A percentile compares a stretch with the other conserved stretches of the same genome.
These are phyloP conservation scores for Catonia carolina DNA, from an alignment of 2,888 invertebrate species.

Conservation along the genomic window DNA sequence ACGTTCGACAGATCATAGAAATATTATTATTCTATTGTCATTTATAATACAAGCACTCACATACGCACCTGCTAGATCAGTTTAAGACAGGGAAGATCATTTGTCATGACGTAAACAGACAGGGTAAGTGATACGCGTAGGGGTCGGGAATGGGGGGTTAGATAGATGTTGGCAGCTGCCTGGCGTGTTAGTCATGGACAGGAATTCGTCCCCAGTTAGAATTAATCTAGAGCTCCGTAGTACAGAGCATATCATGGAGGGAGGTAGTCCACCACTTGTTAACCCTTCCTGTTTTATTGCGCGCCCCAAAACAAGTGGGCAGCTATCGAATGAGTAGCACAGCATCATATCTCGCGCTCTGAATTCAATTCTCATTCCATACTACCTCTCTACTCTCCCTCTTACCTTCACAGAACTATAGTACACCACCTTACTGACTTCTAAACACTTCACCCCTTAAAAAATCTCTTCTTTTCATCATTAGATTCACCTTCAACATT, in stretches of 20 bases:
- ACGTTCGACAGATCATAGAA: too few relatives aligned
- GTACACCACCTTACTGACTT: too few relatives aligned
- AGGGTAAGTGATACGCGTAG: background rate
- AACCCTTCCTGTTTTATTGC: constrained; percentile 13
- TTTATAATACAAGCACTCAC: too few relatives aligned
- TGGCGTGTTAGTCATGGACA: constrained; percentile 24
- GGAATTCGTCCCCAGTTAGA: constrained; percentile 21
- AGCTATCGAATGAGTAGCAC: too few relatives aligned
- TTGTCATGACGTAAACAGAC: constrained; percentile 30
- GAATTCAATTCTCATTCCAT: too few relatives aligned
- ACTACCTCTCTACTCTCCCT: too few relatives aligned
- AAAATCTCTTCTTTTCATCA: background rate
- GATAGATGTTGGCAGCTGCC: constrained; percentile 6
- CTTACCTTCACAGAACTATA: background rate
- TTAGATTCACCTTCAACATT: too few relatives aligned
- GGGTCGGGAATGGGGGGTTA: constrained; percentile 6
- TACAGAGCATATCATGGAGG: too few relatives aligned
- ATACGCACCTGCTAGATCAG: too few relatives aligned
- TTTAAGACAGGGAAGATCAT: constrained; percentile 9
- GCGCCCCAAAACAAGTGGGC: too few relatives aligned
- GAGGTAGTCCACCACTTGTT: constrained; percentile 16
- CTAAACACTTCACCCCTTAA: background rate
- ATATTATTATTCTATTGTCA: background rate
- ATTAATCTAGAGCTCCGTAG: too few relatives aligned
- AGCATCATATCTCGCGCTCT: too few relatives aligned